A percentile compares a stretch with the other conserved stretches of the same genome.
Evolutionary conservation across 2,888 invertebrate species (phyloP).

Genomic region (Lamellibrachia columna): DNA sequence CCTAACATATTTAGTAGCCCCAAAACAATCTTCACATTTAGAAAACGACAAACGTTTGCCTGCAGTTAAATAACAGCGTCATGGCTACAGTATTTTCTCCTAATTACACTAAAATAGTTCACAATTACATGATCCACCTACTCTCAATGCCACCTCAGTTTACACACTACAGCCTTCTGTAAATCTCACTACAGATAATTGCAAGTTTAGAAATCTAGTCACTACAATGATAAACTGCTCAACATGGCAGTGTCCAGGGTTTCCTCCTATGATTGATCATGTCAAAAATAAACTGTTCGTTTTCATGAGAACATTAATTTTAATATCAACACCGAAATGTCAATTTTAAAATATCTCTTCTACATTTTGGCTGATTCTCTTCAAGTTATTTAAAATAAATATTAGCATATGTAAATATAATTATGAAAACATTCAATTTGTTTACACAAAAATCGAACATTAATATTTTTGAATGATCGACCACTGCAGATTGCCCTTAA

Average conservation of each 20-base stretch:
- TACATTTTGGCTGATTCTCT: neutral
- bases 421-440: neutral
- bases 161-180: neutral
- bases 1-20: neutral
- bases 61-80: neutral
- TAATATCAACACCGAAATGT: neutral
- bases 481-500: neutral
- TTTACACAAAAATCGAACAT: neutral
- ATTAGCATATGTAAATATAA: neutral
- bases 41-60: neutral
- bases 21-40: neutral
- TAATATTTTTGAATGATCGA: neutral
- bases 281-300: neutral
- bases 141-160: neutral
- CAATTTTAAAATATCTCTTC: neutral
- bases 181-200: neutral
- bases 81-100: neutral
- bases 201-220: neutral
- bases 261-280: neutral
- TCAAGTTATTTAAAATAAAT: neutral
- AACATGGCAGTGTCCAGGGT: slow-evolving; percentile 4
- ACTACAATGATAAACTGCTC: neutral
- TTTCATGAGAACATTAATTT: neutral
- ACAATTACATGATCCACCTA: neutral
- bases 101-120: neutral